Conservation (phyloP, 2,888 invertebrate species). For the Nudaria mundana region DNA sequence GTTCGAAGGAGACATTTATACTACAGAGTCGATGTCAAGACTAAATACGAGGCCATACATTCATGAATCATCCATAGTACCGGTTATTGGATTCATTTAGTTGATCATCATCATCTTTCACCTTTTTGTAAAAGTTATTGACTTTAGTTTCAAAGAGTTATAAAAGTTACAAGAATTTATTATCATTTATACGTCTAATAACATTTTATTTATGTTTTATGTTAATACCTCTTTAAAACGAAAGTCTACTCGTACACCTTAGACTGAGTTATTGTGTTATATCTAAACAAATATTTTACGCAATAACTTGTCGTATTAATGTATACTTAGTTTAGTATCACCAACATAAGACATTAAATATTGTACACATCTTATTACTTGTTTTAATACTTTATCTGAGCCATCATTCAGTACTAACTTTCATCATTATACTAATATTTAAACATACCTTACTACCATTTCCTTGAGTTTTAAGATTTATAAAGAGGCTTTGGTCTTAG, state of each 20-base stretch:
- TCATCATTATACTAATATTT: conserved; percentile 33
- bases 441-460: conserved; percentile 31
- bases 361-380: conserved; percentile 50
- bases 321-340: conserved; percentile 47
- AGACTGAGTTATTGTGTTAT: conserved; percentile 38
- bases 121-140: conserved; percentile 47
- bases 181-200: conserved; percentile 14
- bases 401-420: conserved; percentile 34
- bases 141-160: conserved; percentile 59
- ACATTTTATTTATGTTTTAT: conserved; percentile 5
- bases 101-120: conserved; percentile 51
- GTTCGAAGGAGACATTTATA: conserved; percentile 66
- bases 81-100: conserved; percentile 77
- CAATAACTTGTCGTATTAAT: conserved; percentile 43
- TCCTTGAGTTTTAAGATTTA: conserved; percentile 59
- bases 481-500: conserved; percentile 80
- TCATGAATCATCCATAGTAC: conserved; percentile 68
- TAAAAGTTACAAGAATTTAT: conserved; percentile 38
- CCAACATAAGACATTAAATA: conserved; percentile 60
- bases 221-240: conserved; percentile 50
- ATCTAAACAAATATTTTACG: conserved; percentile 30
- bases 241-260: conserved; percentile 31
- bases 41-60: conserved; percentile 55
- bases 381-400: conserved; percentile 54
- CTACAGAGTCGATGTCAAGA: conserved; percentile 65